These are phyloP conservation scores for Caradrina kadenii DNA, from an alignment of 2,888 invertebrate genomes.

Conservation along the genomic window DNA sequence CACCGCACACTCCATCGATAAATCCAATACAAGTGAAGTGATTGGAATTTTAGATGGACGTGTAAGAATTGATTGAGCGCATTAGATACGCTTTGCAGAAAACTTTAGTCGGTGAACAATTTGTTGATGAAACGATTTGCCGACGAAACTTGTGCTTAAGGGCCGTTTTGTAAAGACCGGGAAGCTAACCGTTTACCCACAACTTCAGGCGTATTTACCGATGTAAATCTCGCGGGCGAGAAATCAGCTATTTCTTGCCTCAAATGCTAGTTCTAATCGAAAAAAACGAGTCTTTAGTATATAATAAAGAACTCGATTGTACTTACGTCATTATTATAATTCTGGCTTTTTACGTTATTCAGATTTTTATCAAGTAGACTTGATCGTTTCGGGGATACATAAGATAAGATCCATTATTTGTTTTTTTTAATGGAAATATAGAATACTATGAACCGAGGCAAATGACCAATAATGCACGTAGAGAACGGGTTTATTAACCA, in stretches of 20 bases:
- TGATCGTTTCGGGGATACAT: too few relatives aligned
- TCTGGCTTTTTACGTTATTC: neutral
- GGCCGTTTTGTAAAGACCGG: constrained; percentile 2
- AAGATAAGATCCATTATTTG: constrained; percentile 5
- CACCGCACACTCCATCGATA: constrained; percentile 19
- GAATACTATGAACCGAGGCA: constrained; percentile 1
- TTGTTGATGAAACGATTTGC: constrained; percentile 28
- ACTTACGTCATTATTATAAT: too few relatives aligned
- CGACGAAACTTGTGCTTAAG: constrained; percentile 9
- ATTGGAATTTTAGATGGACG: constrained; percentile 38
- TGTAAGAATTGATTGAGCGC: constrained; percentile 29
- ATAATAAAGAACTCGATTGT: too few relatives aligned
- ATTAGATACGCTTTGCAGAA: constrained; percentile 6
- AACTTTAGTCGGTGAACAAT: constrained; percentile 24
- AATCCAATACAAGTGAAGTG: constrained; percentile 35
- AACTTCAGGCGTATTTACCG: constrained; percentile 26
- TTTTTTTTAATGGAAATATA: neutral
- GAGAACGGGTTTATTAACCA: neutral
- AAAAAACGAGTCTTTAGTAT: neutral
- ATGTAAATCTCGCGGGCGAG: constrained; percentile 1
- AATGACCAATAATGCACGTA: neutral
- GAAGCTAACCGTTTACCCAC: constrained; percentile 5
- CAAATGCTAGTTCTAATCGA: constrained; percentile 4
- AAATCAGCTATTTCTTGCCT: neutral
- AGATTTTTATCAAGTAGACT: too few relatives aligned